Evolutionary conservation across 2,797 vertebrate genomes (phyloP).

Genomic region (Esox lucius): DNA sequence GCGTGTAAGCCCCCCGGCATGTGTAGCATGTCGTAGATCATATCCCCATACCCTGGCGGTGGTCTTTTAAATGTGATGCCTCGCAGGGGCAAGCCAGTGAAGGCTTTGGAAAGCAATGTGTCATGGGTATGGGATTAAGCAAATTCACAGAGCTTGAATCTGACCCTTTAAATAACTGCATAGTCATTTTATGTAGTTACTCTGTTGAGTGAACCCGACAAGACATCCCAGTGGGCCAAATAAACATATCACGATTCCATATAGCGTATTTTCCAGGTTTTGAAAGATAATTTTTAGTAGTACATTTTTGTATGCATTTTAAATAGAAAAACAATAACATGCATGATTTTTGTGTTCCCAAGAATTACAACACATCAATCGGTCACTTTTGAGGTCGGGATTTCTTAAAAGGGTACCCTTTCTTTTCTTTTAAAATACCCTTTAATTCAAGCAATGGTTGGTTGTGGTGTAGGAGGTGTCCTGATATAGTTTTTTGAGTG

Average conservation of each 20-base stretch:
- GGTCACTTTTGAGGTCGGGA: too few species aligned
- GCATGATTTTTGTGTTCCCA: too few species aligned
- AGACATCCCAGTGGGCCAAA: background rate
- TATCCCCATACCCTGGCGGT: background rate
- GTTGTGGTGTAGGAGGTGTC: too few species aligned
- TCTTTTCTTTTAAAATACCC: too few species aligned
- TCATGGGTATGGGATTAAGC: slow-evolving; percentile 37
- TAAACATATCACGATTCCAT: background rate
- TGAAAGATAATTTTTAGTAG: background rate
- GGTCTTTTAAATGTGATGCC: slow-evolving; percentile 11
- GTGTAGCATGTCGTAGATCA: slow-evolving; percentile 5
- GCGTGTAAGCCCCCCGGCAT: slow-evolving; percentile 1
- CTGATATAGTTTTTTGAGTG: too few species aligned
- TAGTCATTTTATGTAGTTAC: slow-evolving; percentile 47
- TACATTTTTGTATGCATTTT: background rate
- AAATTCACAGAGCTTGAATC: background rate
- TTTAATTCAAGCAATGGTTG: too few species aligned
- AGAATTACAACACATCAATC: too few species aligned
- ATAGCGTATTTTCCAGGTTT: background rate
- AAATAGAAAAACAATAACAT: too few species aligned
- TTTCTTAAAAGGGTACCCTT: too few species aligned
- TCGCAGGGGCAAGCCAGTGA: slow-evolving; percentile 22
- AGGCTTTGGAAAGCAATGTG: slow-evolving; percentile 42
- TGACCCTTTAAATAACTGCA: background rate
- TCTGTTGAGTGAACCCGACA: background rate